Conservation (phyloP, 2,113 vertebrate genomes). For the Caranx ignobilis region DNA sequence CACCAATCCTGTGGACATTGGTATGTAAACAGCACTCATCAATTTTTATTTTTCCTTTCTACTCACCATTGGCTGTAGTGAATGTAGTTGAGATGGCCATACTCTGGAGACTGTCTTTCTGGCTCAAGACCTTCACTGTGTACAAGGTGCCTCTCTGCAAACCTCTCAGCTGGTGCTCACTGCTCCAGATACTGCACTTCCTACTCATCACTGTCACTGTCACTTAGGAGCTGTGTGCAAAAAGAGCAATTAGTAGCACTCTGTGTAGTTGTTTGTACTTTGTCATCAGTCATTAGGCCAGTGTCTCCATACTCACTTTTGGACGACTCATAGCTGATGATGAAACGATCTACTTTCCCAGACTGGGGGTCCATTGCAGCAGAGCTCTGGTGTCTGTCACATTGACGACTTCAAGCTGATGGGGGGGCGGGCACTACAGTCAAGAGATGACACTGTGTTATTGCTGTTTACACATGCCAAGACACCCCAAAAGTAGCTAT, state of each 20-base stretch:
- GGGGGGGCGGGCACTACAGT: constrained; percentile 88
- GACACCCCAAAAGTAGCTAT: neutral
- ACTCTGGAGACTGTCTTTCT: constrained; percentile 85
- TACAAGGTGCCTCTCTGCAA: constrained; percentile 85
- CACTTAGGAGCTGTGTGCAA: constrained; percentile 80
- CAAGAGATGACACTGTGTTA: constrained; percentile 20
- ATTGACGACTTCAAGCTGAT: constrained; percentile 84
- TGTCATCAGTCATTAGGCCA: neutral
- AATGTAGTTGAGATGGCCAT: constrained; percentile 85
- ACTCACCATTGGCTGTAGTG: constrained; percentile 86
- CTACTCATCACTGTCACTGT: constrained; percentile 85
- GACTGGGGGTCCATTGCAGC: constrained; percentile 86
- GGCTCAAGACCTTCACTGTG: constrained; percentile 86
- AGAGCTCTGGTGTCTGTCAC: constrained; percentile 85
- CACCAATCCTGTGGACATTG: neutral
- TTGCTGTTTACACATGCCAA: constrained; percentile 2
- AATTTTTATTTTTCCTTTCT: neutral
- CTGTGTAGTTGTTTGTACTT: neutral
- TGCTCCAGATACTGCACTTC: too few relatives aligned
- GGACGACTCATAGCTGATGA: constrained; percentile 85
- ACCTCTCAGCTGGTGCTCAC: constrained; percentile 82
- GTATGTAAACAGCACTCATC: neutral
- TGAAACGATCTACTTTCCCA: constrained; percentile 87
- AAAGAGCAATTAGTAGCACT: neutral
- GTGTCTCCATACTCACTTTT: constrained; percentile 83